Evolutionary conservation across 1,140 invertebrate species (phyloP), one percentile per base, ranked within the genome.

Genomic region (Lordiphosa clarofinis): DNA sequence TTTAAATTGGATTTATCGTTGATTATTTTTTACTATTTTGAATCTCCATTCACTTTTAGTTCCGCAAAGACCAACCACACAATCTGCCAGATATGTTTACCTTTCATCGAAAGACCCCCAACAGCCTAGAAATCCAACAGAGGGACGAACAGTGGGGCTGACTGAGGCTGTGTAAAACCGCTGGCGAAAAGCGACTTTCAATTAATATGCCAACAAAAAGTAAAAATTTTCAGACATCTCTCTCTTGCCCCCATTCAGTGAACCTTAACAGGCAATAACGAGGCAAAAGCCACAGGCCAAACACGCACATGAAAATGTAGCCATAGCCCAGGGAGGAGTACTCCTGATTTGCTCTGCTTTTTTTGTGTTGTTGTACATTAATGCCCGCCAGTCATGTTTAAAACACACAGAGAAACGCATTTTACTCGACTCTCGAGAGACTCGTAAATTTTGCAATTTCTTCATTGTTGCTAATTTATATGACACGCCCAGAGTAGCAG

Each of bases 401-500:
- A 76, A 82, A 84, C 64, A 19, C 33, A 75, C 69, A 79, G 35
- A 53, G 57, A 55, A 48, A 59, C 63, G 47, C 62, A 54, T 35
- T 55, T 2, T 9, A 4, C 28, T 42, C 24, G n/a, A 4, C 46
- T 48, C 67, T 73, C 55, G 36, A n/a, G 72, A 64, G 72, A 84
- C 72, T 72, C 67, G 81, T 81, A 81, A 81, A 82, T 84, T 84
- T 67, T 43, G 63, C 62, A 82, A 73, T 76, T 81, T 76, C 67
- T 82, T 84, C 78, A 81, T 84, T 76, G 76, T 62, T 66, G 73
- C 76, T 81, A 81, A 81, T 81, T 81, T 81, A 76, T 81, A 81
- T 82, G 72, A 82, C 61, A 74, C 40, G 67, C 56, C 56, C 38
- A 35, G 64, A 52, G 64, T 46, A 36, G 63, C 42, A 74, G 33